Base-by-base conservation (phyloP, 2,113 vertebrate species). In the Triplophysa dalaica region DNA sequence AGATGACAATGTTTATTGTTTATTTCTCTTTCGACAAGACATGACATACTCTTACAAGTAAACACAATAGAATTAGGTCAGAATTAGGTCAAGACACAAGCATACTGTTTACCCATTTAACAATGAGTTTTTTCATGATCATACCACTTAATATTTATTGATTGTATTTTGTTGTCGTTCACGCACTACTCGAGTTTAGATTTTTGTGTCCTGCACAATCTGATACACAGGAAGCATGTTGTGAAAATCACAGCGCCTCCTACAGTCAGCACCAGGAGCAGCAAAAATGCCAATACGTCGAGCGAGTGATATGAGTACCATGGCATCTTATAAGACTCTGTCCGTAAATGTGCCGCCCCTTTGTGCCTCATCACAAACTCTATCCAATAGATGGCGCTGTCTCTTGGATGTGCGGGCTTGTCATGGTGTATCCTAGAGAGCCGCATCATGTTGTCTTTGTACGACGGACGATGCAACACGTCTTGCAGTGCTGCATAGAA, bases 341-440 rank as follows among this genome's bases (percentile, higher is more conserved):
- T 90, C 29, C 87, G 88, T 65, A 94, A 82, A 82, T 93, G 92
- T 1, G 87, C 72, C 0, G 93, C 93, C 21, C 91, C 93, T 87
- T 90, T 90, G 81, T 93, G 87, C 68, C 90, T 82, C 67, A 93
- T 92, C 0, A 93, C 91, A 69, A 89, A 93, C 85, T 94, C 92
- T 0, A 86, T 89, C 92, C 93, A 94, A 82, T 82, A 93, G 54
- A 92, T 8, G 0, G 91, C 93, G 0, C 85, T 84, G 17, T 93
- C 89, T 56, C 87, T 61, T 8, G 92, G 91, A 63, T 75, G 84
- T 72, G 87, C 64, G 0, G 90, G 90, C 26, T 82, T 85, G 2
- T 93, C 93, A 48, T 82, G 79, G 54, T 93, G 92, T 16, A 93
- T 88, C 1, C 76, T 78, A 0, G 91, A 93, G 38, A 93, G 85